phyloP scores from a whole-genome alignment of 2,797 vertebrate species.

The Cyclura pinguis region DNA sequence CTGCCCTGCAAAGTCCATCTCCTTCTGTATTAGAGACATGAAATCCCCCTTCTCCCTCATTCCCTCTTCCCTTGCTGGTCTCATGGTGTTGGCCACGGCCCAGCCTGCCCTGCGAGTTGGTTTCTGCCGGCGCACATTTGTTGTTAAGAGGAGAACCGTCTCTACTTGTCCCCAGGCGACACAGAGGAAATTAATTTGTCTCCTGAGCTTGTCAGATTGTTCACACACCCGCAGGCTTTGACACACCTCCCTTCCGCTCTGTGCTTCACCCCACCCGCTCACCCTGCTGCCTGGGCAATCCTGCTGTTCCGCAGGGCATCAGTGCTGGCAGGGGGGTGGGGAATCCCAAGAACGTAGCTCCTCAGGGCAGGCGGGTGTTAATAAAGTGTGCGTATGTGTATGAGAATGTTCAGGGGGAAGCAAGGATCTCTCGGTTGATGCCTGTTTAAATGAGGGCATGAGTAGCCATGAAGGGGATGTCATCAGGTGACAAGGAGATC shows the following conservation, averaged over 20 bases:
- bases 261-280: conserved; percentile 29
- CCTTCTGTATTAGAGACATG: neutral
- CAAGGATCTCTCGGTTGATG: neutral
- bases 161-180: conserved; percentile 71
- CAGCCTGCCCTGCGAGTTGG: conserved; percentile 57
- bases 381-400: neutral
- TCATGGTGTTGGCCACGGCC: conserved; percentile 24
- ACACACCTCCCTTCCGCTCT: conserved; percentile 52
- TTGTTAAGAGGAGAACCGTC: conserved; percentile 69
- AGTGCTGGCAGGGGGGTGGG: conserved; percentile 21
- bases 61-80: conserved; percentile 48
- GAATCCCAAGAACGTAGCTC: conserved; percentile 43
- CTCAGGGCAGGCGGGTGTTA: neutral
- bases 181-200: conserved; percentile 80
- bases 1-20: neutral
- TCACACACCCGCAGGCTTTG: conserved; percentile 65
- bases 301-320: conserved; percentile 27
- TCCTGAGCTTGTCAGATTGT: conserved; percentile 76
- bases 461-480: neutral
- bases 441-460: neutral
- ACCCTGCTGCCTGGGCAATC: conserved; percentile 41
- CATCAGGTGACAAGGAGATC: neutral
- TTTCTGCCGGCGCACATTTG: conserved; percentile 11
- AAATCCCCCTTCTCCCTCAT: neutral
- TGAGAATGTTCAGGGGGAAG: neutral